phyloP scores from a whole-genome alignment of 2,888 invertebrate species.

The Rapana venosa region DNA sequence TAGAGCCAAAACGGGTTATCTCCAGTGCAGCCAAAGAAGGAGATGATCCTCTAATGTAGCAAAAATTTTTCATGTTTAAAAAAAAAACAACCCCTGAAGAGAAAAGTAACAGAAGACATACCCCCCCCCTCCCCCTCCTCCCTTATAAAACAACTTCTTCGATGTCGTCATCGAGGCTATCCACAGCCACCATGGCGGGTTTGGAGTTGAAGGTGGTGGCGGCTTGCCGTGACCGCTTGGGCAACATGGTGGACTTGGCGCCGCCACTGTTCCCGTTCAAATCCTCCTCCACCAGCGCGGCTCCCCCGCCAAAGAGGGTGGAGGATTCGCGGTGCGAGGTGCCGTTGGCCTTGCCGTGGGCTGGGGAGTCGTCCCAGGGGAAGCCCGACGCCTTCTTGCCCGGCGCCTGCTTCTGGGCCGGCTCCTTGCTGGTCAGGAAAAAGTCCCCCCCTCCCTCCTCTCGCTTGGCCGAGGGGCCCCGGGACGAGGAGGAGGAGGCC shows the following conservation, averaged over 20 bases:
- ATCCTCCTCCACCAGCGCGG: conserved; percentile 69
- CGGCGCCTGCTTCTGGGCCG: background rate
- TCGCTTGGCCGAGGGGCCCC: conserved; percentile 6
- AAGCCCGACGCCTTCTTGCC: conserved; percentile 47
- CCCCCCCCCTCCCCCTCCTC: too few relatives aligned
- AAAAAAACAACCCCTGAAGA: too few relatives aligned
- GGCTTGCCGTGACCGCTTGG: conserved; percentile 61
- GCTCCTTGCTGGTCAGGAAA: conserved; percentile 40
- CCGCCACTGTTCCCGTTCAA: background rate
- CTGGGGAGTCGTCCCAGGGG: conserved; percentile 63
- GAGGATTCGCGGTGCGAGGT: conserved; percentile 52
- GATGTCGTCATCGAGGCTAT: conserved; percentile 73
- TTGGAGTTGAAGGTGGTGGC: conserved; percentile 67
- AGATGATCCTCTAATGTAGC: too few relatives aligned
- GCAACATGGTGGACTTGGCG: conserved; percentile 56
- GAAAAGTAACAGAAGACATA: too few relatives aligned
- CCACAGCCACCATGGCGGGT: conserved; percentile 70
- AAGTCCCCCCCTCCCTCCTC: conserved; percentile 38
- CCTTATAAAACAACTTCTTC: conserved; percentile 72
- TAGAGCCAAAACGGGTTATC: too few relatives aligned
- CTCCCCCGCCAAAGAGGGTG: conserved; percentile 70
- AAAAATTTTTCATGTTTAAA: too few relatives aligned
- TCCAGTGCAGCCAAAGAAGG: too few relatives aligned
- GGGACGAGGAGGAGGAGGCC: conserved; percentile 30
- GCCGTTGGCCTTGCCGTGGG: conserved; percentile 49